phyloP scores from a whole-genome alignment of 2,888 invertebrate genomes.

The Dione vanillae region DNA sequence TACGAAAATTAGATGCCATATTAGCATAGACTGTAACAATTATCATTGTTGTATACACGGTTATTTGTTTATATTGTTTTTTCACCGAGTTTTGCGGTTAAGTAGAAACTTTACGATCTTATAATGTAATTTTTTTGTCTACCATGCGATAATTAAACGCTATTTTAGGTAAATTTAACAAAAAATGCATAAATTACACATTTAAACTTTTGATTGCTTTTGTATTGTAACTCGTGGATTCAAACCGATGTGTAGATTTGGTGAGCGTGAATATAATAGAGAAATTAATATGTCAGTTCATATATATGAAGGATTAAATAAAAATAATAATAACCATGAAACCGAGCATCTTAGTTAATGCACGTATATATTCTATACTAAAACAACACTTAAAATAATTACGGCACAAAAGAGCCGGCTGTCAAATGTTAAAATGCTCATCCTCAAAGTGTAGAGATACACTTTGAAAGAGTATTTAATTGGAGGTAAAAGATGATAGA shows the following conservation, averaged over 20 bases:
- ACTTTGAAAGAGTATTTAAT: constrained; percentile 56
- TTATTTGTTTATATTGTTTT: constrained; percentile 22
- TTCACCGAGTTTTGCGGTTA: neutral
- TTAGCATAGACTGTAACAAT: constrained; percentile 26
- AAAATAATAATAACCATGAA: neutral
- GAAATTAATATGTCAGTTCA: constrained; percentile 10
- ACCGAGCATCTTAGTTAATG: constrained; percentile 2
- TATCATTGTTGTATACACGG: constrained; percentile 25
- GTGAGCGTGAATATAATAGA: neutral
- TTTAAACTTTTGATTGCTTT: constrained; percentile 9
- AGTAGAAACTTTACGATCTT: constrained; percentile 10
- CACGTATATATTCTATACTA: constrained; percentile 3
- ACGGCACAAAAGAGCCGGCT: constrained; percentile 35
- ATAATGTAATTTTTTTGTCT: constrained; percentile 5
- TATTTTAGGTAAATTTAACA: neutral
- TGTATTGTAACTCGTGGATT: neutral
- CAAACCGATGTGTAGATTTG: too few relatives aligned
- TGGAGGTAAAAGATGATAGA: constrained; percentile 64
- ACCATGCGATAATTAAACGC: constrained; percentile 6
- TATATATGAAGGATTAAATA: constrained; percentile 1
- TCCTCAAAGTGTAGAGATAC: constrained; percentile 28
- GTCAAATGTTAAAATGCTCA: constrained; percentile 27
- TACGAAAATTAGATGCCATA: constrained; percentile 18
- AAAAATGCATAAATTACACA: constrained; percentile 15
- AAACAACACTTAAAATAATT: constrained; percentile 29